phyloP scores from a whole-genome alignment of 2,797 vertebrate genomes.

The Diceros bicornis region DNA sequence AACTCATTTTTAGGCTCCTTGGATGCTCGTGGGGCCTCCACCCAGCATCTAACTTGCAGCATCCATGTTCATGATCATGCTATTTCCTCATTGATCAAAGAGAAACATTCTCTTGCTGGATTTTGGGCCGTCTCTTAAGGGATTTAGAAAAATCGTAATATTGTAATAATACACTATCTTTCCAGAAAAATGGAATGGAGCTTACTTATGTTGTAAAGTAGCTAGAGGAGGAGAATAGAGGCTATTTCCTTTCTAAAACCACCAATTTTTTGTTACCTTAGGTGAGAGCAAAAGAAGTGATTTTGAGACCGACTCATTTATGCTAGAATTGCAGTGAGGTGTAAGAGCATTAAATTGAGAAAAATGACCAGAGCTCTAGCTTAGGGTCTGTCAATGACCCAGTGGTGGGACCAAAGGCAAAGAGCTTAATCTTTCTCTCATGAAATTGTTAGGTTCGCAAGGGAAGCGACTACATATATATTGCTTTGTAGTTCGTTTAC shows the following conservation, averaged over 20 bases:
- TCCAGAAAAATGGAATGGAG: background rate
- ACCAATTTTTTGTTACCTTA: background rate
- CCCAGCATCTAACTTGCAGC: background rate
- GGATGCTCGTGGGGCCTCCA: background rate
- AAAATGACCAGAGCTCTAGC: background rate
- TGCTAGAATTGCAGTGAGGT: background rate
- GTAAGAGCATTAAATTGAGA: background rate
- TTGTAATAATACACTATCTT: background rate
- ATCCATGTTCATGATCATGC: no score
- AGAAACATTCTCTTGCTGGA: background rate
- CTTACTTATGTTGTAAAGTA: background rate
- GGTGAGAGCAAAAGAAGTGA: background rate
- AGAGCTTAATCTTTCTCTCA: background rate
- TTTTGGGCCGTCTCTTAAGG: background rate
- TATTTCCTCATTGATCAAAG: background rate
- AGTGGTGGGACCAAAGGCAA: background rate
- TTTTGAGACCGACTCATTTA: background rate
- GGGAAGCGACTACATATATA: background rate
- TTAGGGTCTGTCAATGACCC: background rate
- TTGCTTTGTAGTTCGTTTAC: background rate
- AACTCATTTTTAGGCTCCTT: background rate
- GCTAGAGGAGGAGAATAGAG: background rate
- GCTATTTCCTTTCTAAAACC: background rate
- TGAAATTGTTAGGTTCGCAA: background rate
- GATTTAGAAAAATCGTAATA: background rate